phyloP scores from a whole-genome alignment of 2,113 vertebrate species.

The Urocolius indicus region DNA sequence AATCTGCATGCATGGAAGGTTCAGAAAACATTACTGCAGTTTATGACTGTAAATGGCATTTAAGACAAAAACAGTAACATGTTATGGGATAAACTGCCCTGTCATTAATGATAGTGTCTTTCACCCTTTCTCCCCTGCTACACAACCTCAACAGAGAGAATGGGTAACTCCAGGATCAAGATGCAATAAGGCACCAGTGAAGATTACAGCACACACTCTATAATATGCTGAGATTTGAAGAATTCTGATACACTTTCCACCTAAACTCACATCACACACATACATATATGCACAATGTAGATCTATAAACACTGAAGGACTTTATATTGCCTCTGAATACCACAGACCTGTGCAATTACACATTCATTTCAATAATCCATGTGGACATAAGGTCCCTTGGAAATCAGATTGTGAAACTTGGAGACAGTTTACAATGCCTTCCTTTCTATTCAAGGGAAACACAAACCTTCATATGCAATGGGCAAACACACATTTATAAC shows the following conservation, averaged over 20 bases:
- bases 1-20: conserved; percentile 82
- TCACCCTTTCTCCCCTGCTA: neutral
- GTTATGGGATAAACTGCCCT: neutral
- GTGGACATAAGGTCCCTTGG: neutral
- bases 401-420: neutral
- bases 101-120: neutral
- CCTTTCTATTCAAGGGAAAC: neutral
- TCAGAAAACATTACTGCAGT: neutral
- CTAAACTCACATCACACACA: neutral
- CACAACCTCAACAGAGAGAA: neutral
- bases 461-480: neutral
- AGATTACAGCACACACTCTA: neutral
- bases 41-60: neutral
- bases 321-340: neutral
- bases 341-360: neutral
- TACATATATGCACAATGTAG: neutral
- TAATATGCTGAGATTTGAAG: neutral
- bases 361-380: neutral
- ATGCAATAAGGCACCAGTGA: neutral
- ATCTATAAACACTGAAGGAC: neutral
- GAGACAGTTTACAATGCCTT: neutral
- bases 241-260: neutral
- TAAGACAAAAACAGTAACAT: neutral
- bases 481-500: neutral
- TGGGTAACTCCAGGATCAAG: neutral